Evolutionary conservation across 2,113 vertebrate species (phyloP).

Genomic region (Gymnarchus niloticus): DNA sequence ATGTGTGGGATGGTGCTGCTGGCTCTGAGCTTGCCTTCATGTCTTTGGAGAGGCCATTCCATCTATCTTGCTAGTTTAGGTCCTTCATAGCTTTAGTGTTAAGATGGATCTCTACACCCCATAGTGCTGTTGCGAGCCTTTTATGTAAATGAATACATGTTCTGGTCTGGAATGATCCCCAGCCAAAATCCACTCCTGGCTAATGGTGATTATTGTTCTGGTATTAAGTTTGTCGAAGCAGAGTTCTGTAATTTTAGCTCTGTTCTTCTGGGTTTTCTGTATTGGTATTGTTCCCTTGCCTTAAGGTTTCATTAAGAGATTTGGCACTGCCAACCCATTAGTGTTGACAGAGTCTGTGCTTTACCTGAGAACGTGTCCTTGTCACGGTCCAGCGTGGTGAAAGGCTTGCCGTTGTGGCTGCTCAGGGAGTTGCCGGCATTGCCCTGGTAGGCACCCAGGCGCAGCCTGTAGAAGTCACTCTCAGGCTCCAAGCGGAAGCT

Average conservation of each 20-base stretch:
- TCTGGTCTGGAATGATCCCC: neutral
- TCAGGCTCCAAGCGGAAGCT: conserved; percentile 89
- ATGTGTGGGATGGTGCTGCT: too few species aligned
- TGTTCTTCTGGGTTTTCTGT: neutral
- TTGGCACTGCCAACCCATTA: neutral
- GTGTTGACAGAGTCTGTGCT: neutral
- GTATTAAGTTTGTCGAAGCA: neutral
- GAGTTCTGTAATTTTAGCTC: neutral
- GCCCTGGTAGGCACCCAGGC: conserved; percentile 89
- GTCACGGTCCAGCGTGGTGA: conserved; percentile 93
- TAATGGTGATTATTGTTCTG: neutral
- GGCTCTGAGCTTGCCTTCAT: neutral
- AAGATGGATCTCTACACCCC: neutral
- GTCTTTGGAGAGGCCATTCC: neutral
- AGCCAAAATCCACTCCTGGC: neutral
- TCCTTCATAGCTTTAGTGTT: neutral
- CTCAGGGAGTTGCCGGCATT: conserved; percentile 92
- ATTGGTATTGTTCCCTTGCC: neutral
- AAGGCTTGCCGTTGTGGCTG: conserved; percentile 93
- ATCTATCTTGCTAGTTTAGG: neutral
- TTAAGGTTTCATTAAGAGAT: too few species aligned
- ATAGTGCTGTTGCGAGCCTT: too few species aligned
- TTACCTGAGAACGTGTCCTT: conserved; percentile 88
- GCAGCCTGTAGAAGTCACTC: conserved; percentile 80
- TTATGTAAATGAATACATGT: too few species aligned